Evolutionary conservation across 2,113 vertebrate genomes (phyloP), one percentile per base, ranked within the genome.

Genomic region (Chunga burmeisteri): DNA sequence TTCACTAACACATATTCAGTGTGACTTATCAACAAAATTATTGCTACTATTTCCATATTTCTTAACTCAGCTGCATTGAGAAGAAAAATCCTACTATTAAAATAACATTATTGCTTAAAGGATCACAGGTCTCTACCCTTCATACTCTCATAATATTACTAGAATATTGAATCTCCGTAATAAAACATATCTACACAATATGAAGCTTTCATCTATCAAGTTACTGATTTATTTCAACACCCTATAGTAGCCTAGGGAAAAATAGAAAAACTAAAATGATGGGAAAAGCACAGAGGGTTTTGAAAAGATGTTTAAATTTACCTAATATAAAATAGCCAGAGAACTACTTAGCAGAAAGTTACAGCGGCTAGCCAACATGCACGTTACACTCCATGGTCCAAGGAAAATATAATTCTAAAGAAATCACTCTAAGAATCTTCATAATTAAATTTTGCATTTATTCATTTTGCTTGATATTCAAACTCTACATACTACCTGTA

Each of bases 1-100:
- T 93, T 92, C 53, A 88, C 20, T 89, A 91, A 89, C 46, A 88
- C 49, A 94, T 63, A 80, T 74, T 92, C 73, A 70, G n/a, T 68
- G 62, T 62, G 40, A 94, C 58, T 77, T 42, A 78, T 9, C 73
- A 75, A 81, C 83, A 93, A 78, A 92, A 89, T 71, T 95, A 93
- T 59, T 93, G 66, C 29, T 49, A 46, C 18, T 66, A 62, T 85
- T 91, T 88, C 49, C 16, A 32, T 65, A 82, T 85, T 94, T 96
- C 66, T 86, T 80, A 72, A 82, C 46, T 44, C 47, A 81, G 73
- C 18, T 73, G 30, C 59, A 91, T 7, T 67, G 44, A 87, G 42
- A 82, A 93, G 78, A 91, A 90, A 86, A 96, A 86, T 74, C 27
- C 16, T 29, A 44, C 47, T 56, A 81, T 66, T 86, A 92, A 92